These are phyloP conservation scores for Labeo rohita DNA, from an alignment of 2,113 vertebrate genomes.

Conservation along the genomic window DNA sequence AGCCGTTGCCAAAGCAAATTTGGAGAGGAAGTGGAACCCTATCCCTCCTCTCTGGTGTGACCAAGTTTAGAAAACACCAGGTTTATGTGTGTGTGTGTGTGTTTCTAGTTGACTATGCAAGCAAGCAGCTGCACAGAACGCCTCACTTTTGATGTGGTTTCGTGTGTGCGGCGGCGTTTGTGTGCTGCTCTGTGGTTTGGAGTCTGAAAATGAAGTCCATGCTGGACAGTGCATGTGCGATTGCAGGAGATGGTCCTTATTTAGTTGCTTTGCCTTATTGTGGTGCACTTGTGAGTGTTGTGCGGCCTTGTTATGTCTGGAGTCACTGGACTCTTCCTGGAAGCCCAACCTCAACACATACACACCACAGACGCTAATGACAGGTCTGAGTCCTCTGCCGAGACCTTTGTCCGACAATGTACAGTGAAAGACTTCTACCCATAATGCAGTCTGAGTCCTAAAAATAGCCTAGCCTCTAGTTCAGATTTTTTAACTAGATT, in stretches of 20 bases:
- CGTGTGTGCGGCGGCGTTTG: conserved; percentile 27
- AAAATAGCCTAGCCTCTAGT: background rate
- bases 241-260: conserved; percentile 9
- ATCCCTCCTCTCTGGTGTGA: conserved; percentile 59
- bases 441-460: conserved; percentile 13
- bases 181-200: conserved; percentile 8
- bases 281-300: conserved; percentile 40
- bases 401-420: conserved; percentile 34
- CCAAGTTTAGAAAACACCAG: conserved; percentile 54
- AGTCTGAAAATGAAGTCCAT: background rate
- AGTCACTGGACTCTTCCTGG: conserved; percentile 51
- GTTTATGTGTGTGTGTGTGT: conserved; percentile 43
- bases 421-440: background rate
- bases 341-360: conserved; percentile 45
- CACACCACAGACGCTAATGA: conserved; percentile 25
- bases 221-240: conserved; percentile 2
- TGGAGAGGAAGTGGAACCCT: conserved; percentile 75
- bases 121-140: conserved; percentile 20
- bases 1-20: conserved; percentile 78
- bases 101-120: conserved; percentile 23
- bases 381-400: conserved; percentile 1
- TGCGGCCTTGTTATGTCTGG: conserved; percentile 58
- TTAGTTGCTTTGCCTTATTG: conserved; percentile 35
- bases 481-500: background rate
- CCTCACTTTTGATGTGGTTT: conserved; percentile 25